Evolutionary conservation across 2,888 invertebrate species (phyloP).

Genomic region (Mimachlamys varia): DNA sequence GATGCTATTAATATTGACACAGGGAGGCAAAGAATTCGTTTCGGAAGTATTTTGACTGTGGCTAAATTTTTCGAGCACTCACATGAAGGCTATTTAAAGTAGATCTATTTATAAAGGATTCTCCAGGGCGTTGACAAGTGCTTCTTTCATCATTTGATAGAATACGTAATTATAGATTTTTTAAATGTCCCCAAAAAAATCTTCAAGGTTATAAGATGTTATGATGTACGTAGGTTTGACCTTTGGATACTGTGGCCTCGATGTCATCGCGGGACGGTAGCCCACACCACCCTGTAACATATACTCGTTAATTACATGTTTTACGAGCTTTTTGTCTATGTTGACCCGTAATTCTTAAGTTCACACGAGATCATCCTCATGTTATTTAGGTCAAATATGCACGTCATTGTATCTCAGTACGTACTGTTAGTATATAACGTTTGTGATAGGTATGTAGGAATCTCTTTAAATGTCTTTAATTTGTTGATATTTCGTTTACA

Average conservation of each 20-base stretch:
- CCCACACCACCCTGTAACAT: not conserved
- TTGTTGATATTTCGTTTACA: not conserved
- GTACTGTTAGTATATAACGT: no score
- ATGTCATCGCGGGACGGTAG: not conserved
- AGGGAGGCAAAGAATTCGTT: not conserved
- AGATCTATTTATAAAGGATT: not conserved
- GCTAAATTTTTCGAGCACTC: not conserved
- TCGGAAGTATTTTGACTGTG: not conserved
- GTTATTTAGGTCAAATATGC: constrained; percentile 36
- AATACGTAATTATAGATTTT: constrained; percentile 4
- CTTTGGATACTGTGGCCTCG: not conserved
- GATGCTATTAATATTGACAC: constrained; percentile 25
- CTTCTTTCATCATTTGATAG: not conserved
- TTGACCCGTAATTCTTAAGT: not conserved
- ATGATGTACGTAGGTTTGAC: not conserved
- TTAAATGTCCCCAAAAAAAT: not conserved
- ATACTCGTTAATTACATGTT: not conserved
- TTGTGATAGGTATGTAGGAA: not conserved
- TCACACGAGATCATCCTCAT: constrained; percentile 1
- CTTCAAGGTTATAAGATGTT: constrained; percentile 3
- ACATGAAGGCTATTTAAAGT: not conserved
- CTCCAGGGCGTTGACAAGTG: not conserved
- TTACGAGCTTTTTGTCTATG: constrained; percentile 18
- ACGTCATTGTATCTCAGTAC: not conserved
- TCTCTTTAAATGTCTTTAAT: not conserved